Conservation (phyloP, 2,113 vertebrate genomes). For the Herpetotheres cachinnans region DNA sequence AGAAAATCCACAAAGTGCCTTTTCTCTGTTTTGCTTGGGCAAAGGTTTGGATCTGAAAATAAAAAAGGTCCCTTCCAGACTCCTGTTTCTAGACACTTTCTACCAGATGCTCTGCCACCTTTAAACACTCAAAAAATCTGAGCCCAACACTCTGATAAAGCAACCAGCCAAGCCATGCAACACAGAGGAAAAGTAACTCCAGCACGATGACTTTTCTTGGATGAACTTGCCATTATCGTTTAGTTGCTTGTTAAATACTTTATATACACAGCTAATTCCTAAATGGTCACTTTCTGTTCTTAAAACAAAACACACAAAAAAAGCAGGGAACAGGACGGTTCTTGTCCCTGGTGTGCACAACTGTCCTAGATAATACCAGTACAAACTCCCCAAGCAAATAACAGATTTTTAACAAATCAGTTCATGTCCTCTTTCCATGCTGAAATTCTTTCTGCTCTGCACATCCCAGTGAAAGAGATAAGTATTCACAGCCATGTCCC, state of each 20-base stretch:
- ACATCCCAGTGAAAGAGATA: constrained; percentile 3
- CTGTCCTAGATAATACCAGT: background rate
- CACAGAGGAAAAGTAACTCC: background rate
- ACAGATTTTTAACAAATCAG: background rate
- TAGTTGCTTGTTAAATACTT: background rate
- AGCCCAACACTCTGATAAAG: background rate
- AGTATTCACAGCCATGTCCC: constrained; percentile 32
- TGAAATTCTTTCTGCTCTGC: constrained; percentile 9
- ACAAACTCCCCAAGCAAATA: background rate
- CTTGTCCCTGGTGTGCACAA: background rate
- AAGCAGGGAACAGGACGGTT: background rate
- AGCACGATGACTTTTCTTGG: background rate
- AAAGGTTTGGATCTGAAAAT: background rate
- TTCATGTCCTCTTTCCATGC: background rate
- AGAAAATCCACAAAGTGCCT: background rate
- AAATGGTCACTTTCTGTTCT: background rate
- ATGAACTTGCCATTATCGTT: background rate
- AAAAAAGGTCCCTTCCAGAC: background rate
- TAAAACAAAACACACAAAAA: background rate
- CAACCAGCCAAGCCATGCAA: background rate
- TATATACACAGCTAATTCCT: background rate
- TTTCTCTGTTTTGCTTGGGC: background rate
- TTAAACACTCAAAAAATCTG: background rate
- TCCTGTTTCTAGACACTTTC: background rate
- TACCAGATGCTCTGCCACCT: background rate